These are phyloP conservation scores for Delia radicum DNA, from an alignment of 1,140 invertebrate genomes.

Conservation along the genomic window DNA sequence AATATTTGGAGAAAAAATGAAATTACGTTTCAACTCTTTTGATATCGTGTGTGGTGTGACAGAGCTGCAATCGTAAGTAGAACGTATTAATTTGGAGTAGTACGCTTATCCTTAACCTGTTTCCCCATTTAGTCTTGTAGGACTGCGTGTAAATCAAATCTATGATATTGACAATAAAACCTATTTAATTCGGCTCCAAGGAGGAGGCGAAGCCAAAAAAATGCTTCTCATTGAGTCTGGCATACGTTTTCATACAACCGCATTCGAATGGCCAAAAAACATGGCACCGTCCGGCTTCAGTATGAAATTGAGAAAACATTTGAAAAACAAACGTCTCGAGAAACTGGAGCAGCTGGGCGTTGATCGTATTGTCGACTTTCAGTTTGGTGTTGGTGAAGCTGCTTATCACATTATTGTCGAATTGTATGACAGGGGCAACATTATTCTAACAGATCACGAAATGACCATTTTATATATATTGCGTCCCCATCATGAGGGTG, in stretches of 20 bases:
- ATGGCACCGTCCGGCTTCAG: conserved; percentile 91
- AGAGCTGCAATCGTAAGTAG: conserved; percentile 78
- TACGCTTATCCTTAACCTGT: conserved; percentile 23
- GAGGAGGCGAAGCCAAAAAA: conserved; percentile 77
- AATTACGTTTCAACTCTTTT: conserved; percentile 86
- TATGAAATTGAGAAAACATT: conserved; percentile 98
- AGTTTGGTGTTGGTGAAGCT: conserved; percentile 93
- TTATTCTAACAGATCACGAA: conserved; percentile 90
- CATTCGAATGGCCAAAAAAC: conserved; percentile 99
- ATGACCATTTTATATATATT: conserved; percentile 92
- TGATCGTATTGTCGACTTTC: conserved; percentile 87
- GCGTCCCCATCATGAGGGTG: conserved; percentile 88
- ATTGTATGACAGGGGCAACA: conserved; percentile 95
- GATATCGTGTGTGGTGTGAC: conserved; percentile 84
- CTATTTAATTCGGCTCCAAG: conserved; percentile 88
- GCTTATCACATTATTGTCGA: conserved; percentile 96
- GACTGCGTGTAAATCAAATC: conserved; percentile 93
- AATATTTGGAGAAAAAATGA: conserved; percentile 64
- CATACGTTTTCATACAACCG: conserved; percentile 88
- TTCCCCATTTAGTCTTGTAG: conserved; percentile 79
- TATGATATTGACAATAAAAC: conserved; percentile 98
- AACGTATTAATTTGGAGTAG: conserved; percentile 9
- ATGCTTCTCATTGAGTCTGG: conserved; percentile 94
- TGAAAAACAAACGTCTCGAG: conserved; percentile 94
- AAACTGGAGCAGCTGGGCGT: conserved; percentile 79